Percentiles rank a stretch among this genome's conserved stretches.
These are phyloP conservation scores for Arge pagana DNA, from an alignment of 2,888 invertebrate genomes.

Conservation along the genomic window DNA sequence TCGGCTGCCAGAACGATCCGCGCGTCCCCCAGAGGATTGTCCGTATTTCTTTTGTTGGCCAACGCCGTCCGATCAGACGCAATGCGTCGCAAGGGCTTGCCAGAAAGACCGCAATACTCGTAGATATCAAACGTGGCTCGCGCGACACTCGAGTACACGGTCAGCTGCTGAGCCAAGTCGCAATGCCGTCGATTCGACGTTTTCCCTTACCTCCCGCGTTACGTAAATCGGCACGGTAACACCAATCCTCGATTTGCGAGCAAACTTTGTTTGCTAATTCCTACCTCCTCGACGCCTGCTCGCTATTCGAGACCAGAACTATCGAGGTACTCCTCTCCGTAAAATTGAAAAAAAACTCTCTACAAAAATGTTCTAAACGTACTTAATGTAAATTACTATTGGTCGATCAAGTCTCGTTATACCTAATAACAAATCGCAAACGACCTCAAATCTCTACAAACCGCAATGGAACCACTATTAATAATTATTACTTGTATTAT, in stretches of 20 bases:
- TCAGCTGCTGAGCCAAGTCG: constrained; percentile 18
- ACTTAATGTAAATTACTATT: too few species aligned
- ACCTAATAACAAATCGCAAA: too few species aligned
- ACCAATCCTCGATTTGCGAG: background rate
- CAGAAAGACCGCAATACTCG: constrained; percentile 41
- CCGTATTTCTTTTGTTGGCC: constrained; percentile 19
- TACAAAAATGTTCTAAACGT: too few species aligned
- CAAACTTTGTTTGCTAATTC: background rate
- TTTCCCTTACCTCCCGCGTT: background rate
- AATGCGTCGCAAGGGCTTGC: constrained; percentile 45
- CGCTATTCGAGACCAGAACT: background rate
- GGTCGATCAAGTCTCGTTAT: too few species aligned
- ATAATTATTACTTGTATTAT: too few species aligned
- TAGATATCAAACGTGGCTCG: background rate
- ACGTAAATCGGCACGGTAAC: background rate
- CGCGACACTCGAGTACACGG: background rate
- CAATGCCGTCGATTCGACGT: constrained; percentile 30
- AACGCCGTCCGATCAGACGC: constrained; percentile 39
- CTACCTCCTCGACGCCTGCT: background rate
- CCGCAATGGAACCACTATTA: too few species aligned
- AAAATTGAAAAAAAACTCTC: too few species aligned
- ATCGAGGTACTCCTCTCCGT: too few species aligned
- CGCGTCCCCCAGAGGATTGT: background rate
- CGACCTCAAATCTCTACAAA: too few species aligned
- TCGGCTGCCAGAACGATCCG: too few species aligned